Percentiles rank a stretch among this genome's conserved stretches.
phyloP scores from a whole-genome alignment of 2,888 invertebrate species.

The Phaonia tiefii region DNA sequence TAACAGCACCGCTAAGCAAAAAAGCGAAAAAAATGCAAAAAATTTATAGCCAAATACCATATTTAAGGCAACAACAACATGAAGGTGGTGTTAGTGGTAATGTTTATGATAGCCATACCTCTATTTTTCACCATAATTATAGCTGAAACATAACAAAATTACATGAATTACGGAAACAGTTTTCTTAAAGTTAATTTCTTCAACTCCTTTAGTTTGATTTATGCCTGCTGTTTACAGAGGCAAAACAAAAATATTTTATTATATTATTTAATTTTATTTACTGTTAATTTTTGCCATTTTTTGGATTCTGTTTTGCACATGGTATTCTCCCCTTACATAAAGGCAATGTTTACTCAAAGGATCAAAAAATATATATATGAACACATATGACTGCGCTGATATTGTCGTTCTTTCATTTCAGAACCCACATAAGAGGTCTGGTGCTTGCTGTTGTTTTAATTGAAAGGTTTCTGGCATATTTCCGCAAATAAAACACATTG shows the following conservation, averaged over 20 bases:
- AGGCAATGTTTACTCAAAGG: slow-evolving; percentile 16
- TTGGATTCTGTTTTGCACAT: neutral
- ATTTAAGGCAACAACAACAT: slow-evolving; percentile 11
- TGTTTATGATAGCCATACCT: slow-evolving; percentile 14
- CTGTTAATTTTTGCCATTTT: neutral
- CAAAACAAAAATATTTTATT: neutral
- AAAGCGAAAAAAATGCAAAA: slow-evolving; percentile 36
- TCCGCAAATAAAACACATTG: neutral
- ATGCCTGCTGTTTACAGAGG: slow-evolving; percentile 6
- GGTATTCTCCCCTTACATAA: neutral
- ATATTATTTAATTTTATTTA: slow-evolving; percentile 30
- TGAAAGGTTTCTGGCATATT: slow-evolving; percentile 13
- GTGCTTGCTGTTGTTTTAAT: slow-evolving; percentile 13
- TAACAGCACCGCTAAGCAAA: neutral
- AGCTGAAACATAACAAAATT: slow-evolving; percentile 21
- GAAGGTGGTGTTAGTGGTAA: slow-evolving; percentile 16
- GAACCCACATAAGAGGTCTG: neutral
- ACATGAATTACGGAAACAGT: slow-evolving; percentile 36
- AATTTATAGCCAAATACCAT: slow-evolving; percentile 29
- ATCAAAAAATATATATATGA: too few relatives aligned
- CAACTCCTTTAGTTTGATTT: neutral
- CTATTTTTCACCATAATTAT: slow-evolving; percentile 15
- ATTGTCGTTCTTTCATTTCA: neutral
- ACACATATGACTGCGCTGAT: neutral
- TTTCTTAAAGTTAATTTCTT: slow-evolving; percentile 27